Evolutionary conservation across 2,797 vertebrate genomes (phyloP), one percentile per base, ranked within the genome.

Genomic region (Mionectes olivaceus): DNA sequence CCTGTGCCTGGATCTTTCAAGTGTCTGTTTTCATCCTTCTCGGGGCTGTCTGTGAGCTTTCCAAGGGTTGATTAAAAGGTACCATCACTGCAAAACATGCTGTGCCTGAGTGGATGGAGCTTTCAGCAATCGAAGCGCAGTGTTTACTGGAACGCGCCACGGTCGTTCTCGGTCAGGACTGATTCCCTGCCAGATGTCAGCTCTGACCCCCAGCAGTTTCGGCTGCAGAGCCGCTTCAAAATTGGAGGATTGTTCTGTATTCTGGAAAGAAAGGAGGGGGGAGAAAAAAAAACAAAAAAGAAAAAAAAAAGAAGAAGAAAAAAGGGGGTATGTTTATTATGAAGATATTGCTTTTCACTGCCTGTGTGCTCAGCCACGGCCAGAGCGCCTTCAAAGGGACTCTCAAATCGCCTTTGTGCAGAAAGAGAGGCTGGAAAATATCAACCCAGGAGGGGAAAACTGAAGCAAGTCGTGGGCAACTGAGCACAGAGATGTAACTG

Each of bases 181-280:
- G 11, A 67, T 63, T 91, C 92, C 61, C 69, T 90, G 91, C 94
- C 96, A 97, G 94, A 91, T 93, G 64, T 96, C 91, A 96, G 91
- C 87, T 83, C 93, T 81, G 94, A 96, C 96, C 95, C 96, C 96
- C 95, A 93, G 92, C 91, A 95, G 91, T 91, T 94, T 94, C 92
- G 0, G 90, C 89, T 78, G 79, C 35, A 78, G 89, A 95, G 83
- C 37, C 0, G 2, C 82, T 91, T 76, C 74, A 92, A 93, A 90
- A 89, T 10, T 81, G 84, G 90, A 89, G 71, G 79, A 68, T 76
- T 90, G 59, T 59, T 95, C 88, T 88, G 50, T 91, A 65, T 83
- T 92, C 89, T 83, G 1, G 1, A 94, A 89, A 88, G 39, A 53
- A 71, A 73, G 49, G 60, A 11, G 32, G 22, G 7, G 11, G 4